Percentiles rank a stretch among this genome's conserved stretches.
These are phyloP conservation scores for Disparrhopalites patrizii DNA, from an alignment of 2,888 invertebrate genomes.

Conservation along the genomic window DNA sequence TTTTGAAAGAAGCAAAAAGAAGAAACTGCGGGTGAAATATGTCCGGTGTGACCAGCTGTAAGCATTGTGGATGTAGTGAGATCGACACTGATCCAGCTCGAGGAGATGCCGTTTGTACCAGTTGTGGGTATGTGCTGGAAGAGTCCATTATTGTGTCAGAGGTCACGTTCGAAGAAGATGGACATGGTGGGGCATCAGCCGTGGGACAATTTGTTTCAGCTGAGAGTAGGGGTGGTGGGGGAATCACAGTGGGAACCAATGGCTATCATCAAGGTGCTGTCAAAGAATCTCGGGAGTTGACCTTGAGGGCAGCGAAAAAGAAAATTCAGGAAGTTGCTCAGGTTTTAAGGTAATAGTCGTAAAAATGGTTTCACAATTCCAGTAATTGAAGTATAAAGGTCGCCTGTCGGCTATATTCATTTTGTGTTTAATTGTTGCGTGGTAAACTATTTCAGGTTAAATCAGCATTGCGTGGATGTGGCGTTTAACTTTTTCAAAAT, in stretches of 20 bases:
- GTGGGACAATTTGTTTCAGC: constrained; percentile 91
- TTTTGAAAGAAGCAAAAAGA: no score
- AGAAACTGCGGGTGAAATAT: constrained; percentile 30
- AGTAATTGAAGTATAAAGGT: background rate
- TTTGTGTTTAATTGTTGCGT: background rate
- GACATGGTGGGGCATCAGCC: constrained; percentile 78
- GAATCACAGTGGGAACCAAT: constrained; percentile 66
- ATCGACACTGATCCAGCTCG: constrained; percentile 52
- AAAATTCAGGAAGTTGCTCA: constrained; percentile 81
- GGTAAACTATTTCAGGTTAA: constrained; percentile 57
- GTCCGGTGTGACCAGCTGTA: constrained; percentile 71
- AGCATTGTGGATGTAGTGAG: constrained; percentile 70
- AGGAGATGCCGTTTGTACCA: constrained; percentile 93
- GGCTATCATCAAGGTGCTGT: constrained; percentile 71
- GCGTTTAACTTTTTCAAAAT: constrained; percentile 92
- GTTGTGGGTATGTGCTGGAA: constrained; percentile 93
- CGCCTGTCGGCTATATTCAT: background rate
- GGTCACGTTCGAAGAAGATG: constrained; percentile 90
- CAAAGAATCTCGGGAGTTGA: constrained; percentile 88
- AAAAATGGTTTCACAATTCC: constrained; percentile 23
- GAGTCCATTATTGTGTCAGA: constrained; percentile 95
- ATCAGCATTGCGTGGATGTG: constrained; percentile 86
- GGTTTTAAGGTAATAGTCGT: constrained; percentile 69
- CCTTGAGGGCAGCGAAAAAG: constrained; percentile 78
- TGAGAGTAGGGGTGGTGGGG: constrained; percentile 79